phyloP scores from a whole-genome alignment of 2,113 vertebrate genomes.

The Hypocryptadius cinnamomeus region DNA sequence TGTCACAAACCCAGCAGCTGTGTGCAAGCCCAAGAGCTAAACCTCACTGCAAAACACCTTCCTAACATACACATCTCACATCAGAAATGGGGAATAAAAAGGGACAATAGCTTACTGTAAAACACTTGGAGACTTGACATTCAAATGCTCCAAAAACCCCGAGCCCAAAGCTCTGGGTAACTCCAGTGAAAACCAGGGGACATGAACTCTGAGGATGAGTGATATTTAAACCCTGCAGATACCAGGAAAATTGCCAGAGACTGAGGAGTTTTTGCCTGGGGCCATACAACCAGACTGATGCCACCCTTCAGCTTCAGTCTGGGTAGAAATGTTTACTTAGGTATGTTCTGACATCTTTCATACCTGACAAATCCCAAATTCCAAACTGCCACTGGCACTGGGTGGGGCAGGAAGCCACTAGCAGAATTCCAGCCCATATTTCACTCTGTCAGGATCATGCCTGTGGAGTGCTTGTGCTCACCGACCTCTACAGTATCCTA shows the following conservation, averaged over 20 bases:
- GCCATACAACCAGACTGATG: neutral
- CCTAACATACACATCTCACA: neutral
- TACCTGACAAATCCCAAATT: neutral
- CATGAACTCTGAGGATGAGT: neutral
- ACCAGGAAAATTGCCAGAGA: neutral
- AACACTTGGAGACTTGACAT: neutral
- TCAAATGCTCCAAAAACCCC: neutral
- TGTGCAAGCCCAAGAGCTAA: neutral
- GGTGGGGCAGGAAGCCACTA: neutral
- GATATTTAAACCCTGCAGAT: neutral
- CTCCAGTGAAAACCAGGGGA: neutral
- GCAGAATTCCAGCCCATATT: neutral
- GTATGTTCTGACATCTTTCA: neutral
- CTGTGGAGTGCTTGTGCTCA: neutral
- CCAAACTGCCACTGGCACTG: neutral
- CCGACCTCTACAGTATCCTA: neutral
- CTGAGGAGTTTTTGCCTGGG: neutral
- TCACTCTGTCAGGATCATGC: neutral
- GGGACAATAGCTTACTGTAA: neutral
- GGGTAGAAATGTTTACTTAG: neutral
- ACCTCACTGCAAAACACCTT: neutral
- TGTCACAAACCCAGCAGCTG: neutral
- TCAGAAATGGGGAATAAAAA: neutral
- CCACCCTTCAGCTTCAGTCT: neutral
- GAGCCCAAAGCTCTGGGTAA: neutral